Evolutionary conservation across 2,888 invertebrate species (phyloP), one percentile per base, ranked within the genome.

Genomic region (Eudasyphora cyanicolor): DNA sequence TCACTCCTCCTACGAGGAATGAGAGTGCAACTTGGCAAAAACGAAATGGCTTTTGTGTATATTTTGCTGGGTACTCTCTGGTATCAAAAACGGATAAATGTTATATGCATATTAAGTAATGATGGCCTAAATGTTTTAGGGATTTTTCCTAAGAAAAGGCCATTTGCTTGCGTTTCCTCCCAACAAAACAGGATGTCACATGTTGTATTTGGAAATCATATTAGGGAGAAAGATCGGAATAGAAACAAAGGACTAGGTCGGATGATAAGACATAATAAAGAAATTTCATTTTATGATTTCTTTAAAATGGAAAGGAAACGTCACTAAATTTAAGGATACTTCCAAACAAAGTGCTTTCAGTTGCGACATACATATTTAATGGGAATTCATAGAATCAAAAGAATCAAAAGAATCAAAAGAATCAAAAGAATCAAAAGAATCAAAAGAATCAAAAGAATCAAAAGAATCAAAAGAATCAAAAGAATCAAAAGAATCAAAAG

Each of bases 61-160:
- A 8, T 38, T 64, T 19, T 62, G 62, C 12, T 64, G 38, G 32
- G 19, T 24, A 24, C 10, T 24, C 3, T 57, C 57, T 57, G 14
- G 8, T 14, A 21, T 21, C 38, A 21, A 24, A 67, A 67, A 21
- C 21, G 67, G 67, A n/a, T 38, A 67, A 42, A 67, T 67, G 67
- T 67, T 24, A 42, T 42, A 67, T 42, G 67, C 67, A 42, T 42
- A 21, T 67, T 67, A 67, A 67, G 67, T 42, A 42, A 24, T 24
- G 24, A n/a, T 24, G 6, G 67, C 67, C 42, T 57, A 42, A 67
- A 67, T 67, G n/a, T 29, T 38, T 38, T 19, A 2, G 2, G 35
- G 17, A 35, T 62, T 62, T 51, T 7, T 19, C 35, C 51, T 19
- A 2, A 6, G 4, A 21, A 35, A 51, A 19, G 51, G n/a, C n/a